Conservation (phyloP, 1,140 invertebrate species). For the Yoshiicerus persimilis region DNA sequence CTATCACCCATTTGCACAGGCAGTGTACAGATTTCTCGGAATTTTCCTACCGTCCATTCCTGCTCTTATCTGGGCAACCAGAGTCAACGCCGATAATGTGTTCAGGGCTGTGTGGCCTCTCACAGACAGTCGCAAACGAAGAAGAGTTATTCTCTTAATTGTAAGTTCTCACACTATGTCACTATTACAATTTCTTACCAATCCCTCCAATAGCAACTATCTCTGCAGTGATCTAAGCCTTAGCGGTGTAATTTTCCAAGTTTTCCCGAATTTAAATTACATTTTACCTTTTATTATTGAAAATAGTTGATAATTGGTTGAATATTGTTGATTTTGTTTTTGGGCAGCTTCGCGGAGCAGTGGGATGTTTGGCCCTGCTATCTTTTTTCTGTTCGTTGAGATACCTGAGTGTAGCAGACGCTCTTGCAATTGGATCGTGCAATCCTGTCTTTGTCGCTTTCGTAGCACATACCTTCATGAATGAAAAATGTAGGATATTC, state of each 20-base stretch:
- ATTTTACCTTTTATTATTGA: too few species aligned
- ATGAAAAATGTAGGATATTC: constrained; percentile 84
- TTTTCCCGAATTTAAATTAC: too few species aligned
- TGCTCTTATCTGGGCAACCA: constrained; percentile 67
- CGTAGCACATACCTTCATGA: constrained; percentile 81
- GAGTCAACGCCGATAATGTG: background rate
- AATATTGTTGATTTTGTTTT: background rate
- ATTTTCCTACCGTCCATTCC: constrained; percentile 82
- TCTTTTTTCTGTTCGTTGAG: background rate
- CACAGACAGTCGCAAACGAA: background rate
- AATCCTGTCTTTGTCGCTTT: constrained; percentile 85
- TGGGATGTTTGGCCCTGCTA: constrained; percentile 1
- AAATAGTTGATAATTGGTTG: too few species aligned
- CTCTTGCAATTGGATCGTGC: constrained; percentile 8
- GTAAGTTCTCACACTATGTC: background rate
- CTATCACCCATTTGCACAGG: constrained; percentile 78
- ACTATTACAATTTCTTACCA: background rate
- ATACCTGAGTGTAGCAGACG: background rate
- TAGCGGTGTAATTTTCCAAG: background rate
- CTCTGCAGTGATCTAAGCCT: too few species aligned
- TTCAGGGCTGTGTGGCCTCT: background rate
- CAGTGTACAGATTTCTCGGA: constrained; percentile 77
- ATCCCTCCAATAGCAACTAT: background rate
- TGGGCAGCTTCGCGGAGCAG: constrained; percentile 9
- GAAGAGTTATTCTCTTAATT: background rate